Evolutionary conservation across 92 coral and sea anemone genomes (phyloP), one percentile per base, ranked within the genome.

Genomic region (Epizoanthus illoricatus): DNA sequence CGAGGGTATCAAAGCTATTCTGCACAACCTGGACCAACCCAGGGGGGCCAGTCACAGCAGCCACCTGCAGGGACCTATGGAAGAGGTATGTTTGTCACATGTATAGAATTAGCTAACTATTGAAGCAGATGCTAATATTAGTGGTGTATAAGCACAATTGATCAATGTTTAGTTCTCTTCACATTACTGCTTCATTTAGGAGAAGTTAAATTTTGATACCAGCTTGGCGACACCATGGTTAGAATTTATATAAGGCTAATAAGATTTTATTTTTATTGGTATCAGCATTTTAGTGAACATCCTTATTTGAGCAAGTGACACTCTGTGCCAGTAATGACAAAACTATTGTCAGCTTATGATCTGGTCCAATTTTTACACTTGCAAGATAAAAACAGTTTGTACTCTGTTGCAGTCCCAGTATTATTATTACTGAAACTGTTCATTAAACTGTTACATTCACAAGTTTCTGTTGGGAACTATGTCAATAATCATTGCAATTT

Each of bases 291-390:
- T 47, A 47, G 54, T 8, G 54, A 47, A 5, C 54, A 47, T 47
- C 54, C 4, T 28, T 28, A 28, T 10, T 47, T 47, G 56, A 49
- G 56, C 56, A 49, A 49, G 56, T 49, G 33, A 69, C 98, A 94
- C 98, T 94, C 98, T 94, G 98, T 94, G 97, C 90, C 93, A 86
- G 87, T 88, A 89, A 92, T 42, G 33, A 20, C 23, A 5, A 21
- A 9, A 61, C 64, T 73, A 18, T 43, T 74, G 66, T 76, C 67
- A 40, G 82, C 81, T 87, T 76, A 80, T 95, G 92, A 83, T 92
- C 90, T 91, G 97, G 93, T 95, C 86, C 98, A 92, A 93, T 91
- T 95, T 94, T 93, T 95, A 88, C 90, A 81, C 97, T 91, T 89
- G 98, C 97, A 71, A 92, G 57, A 94, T 87, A 6, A 81, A 87